These are phyloP conservation scores for Chromoteleia sp. DNA, from an alignment of 2,888 invertebrate species.

Conservation along the genomic window DNA sequence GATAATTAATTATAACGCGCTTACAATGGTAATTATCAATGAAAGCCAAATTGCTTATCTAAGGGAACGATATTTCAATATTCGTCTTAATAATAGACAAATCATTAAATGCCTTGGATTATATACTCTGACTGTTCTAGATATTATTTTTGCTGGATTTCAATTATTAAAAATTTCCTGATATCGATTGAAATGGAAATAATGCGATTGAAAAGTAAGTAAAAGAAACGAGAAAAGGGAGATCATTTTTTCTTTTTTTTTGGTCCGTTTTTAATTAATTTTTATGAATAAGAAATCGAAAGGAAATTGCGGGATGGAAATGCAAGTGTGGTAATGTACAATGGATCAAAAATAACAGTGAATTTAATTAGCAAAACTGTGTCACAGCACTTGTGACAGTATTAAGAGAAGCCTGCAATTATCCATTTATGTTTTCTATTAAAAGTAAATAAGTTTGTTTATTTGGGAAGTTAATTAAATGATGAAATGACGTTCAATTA, in stretches of 20 bases:
- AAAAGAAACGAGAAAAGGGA: not conserved
- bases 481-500: conserved; percentile 4
- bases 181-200: conserved; percentile 10
- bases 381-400: conserved; percentile 9
- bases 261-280: not conserved
- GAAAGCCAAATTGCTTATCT: no score
- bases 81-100: conserved; percentile 13
- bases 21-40: no score
- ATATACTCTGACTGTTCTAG: conserved; percentile 4
- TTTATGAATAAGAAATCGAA: not conserved
- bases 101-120: conserved; percentile 17
- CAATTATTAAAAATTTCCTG: conserved; percentile 9
- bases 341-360: conserved; percentile 19
- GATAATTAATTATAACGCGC: no score
- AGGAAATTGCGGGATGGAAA: not conserved
- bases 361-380: conserved; percentile 31
- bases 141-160: conserved; percentile 11
- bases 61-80: not conserved
- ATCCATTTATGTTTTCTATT: conserved; percentile 20
- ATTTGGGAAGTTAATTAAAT: conserved; percentile 17
- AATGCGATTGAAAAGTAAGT: not conserved
- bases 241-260: not conserved
- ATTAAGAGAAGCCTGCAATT: not conserved
- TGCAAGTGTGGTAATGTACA: not conserved
- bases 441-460: conserved; percentile 7